phyloP scores from a whole-genome alignment of 2,888 invertebrate species.

The Megamerina dolium region DNA sequence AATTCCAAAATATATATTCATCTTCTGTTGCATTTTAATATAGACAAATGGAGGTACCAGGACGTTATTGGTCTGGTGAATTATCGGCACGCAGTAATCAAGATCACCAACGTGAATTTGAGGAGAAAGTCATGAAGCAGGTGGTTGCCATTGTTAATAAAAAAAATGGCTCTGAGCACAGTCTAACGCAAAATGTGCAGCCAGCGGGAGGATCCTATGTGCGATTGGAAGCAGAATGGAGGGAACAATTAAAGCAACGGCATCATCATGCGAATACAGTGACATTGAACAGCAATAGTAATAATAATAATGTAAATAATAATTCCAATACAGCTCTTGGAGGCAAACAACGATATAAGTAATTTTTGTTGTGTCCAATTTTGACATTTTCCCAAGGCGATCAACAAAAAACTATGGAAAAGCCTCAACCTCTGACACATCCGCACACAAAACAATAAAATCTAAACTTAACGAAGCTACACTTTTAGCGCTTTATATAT shows the following conservation, averaged over 20 bases:
- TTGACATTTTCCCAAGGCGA: too few species aligned
- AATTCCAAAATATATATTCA: too few species aligned
- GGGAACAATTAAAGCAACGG: conserved; percentile 52
- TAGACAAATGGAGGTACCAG: conserved; percentile 45
- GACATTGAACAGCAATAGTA: conserved; percentile 13
- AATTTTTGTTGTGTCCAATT: too few species aligned
- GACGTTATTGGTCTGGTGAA: conserved; percentile 68
- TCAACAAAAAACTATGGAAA: too few species aligned
- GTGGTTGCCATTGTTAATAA: conserved; percentile 43
- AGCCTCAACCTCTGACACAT: too few species aligned
- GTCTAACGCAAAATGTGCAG: conserved; percentile 24
- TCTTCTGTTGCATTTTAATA: too few species aligned
- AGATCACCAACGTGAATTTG: conserved; percentile 78
- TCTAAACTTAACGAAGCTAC: too few species aligned
- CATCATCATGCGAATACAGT: too few species aligned
- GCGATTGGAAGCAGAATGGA: conserved; percentile 71
- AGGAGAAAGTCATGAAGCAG: conserved; percentile 65
- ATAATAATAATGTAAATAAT: conserved; percentile 1
- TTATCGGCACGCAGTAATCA: conserved; percentile 79
- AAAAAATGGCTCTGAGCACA: conserved; percentile 41
- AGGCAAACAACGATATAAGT: too few species aligned
- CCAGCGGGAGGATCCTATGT: conserved; percentile 65
- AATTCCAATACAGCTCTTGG: conserved; percentile 9
- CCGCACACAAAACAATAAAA: too few species aligned
- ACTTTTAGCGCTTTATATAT: too few species aligned